A percentile compares a stretch with the other conserved stretches of the same genome.
Evolutionary conservation across 92 coral and sea anemone species (phyloP).

Genomic region (Paramuricea clavata): DNA sequence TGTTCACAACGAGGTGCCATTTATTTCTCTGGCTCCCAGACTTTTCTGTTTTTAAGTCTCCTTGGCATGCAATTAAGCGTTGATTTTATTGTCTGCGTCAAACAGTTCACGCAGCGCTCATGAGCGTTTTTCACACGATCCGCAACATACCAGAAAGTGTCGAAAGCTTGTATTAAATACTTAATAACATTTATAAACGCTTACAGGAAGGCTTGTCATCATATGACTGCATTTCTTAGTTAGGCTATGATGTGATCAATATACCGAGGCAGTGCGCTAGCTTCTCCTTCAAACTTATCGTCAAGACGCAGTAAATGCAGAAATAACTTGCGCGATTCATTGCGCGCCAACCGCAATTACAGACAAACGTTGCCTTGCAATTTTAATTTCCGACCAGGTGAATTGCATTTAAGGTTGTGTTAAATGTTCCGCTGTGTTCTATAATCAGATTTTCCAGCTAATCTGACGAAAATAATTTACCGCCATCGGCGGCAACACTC

Average conservation of each 20-base stretch:
- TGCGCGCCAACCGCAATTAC: constrained; percentile 15
- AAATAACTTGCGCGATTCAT: constrained; percentile 44
- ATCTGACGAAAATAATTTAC: constrained; percentile 22
- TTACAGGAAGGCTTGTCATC: constrained; percentile 43
- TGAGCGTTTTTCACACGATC: constrained; percentile 39
- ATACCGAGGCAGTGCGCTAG: constrained; percentile 5
- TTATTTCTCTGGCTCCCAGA: constrained; percentile 28
- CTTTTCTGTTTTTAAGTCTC: constrained; percentile 17
- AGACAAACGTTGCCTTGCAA: constrained; percentile 21
- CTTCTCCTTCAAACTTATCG: constrained; percentile 7
- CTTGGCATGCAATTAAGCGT: constrained; percentile 48
- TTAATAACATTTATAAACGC: constrained; percentile 51
- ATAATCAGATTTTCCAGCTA: constrained; percentile 19
- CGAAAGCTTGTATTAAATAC: constrained; percentile 40
- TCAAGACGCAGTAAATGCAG: constrained; percentile 19
- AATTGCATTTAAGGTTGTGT: constrained; percentile 24
- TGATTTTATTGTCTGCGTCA: constrained; percentile 43
- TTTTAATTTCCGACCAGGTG: constrained; percentile 47
- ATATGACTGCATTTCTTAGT: constrained; percentile 4
- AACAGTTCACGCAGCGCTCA: constrained; percentile 49
- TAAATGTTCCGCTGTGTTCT: constrained; percentile 25
- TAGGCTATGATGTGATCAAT: constrained; percentile 32
- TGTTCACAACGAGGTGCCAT: constrained; percentile 46
- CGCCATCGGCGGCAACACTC: constrained; percentile 22
- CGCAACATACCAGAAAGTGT: constrained; percentile 27